These are phyloP conservation scores for Hydropotes inermis DNA, from an alignment of 2,113 vertebrate genomes.

Conservation along the genomic window DNA sequence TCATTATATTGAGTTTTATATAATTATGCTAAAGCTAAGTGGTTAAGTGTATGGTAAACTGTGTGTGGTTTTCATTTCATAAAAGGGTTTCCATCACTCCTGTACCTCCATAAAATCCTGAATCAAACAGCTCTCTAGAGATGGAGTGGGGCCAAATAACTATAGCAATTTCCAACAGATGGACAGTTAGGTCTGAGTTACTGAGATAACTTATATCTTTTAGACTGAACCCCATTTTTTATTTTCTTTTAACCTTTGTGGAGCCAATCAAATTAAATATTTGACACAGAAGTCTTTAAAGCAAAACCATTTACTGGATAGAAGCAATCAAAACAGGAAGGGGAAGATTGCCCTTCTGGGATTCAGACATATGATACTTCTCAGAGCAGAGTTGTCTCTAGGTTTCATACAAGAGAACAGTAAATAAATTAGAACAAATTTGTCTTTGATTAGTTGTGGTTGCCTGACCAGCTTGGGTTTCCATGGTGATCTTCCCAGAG, in stretches of 20 bases:
- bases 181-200: not conserved
- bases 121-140: not conserved
- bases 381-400: not conserved
- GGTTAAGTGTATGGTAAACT: not conserved
- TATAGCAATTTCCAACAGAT: not conserved
- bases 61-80: not conserved
- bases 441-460: not conserved
- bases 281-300: not conserved
- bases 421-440: not conserved
- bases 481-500: not conserved
- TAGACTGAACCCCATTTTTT: not conserved
- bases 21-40: not conserved
- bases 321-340: not conserved
- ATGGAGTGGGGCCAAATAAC: not conserved
- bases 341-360: not conserved
- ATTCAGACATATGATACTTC: not conserved
- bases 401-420: not conserved
- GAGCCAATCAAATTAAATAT: not conserved
- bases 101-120: not conserved
- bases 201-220: not conserved
- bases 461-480: not conserved
- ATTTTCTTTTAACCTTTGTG: not conserved
- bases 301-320: not conserved
- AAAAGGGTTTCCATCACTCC: not conserved
- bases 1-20: constrained; percentile 2